Evolutionary conservation across 2,797 vertebrate species (phyloP).

Genomic region (Staurois parvus): DNA sequence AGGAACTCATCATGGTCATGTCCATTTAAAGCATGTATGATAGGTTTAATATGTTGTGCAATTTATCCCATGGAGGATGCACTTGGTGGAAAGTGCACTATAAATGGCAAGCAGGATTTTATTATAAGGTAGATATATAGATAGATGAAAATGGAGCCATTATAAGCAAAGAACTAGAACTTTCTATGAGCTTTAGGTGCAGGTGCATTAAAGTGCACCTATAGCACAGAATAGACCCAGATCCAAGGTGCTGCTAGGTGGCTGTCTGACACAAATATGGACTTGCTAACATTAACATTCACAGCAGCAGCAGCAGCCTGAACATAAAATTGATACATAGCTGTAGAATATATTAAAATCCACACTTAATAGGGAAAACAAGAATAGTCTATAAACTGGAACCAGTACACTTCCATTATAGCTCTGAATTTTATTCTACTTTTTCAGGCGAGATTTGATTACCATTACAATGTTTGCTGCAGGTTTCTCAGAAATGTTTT

Average conservation of each 20-base stretch:
- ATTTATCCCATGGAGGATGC: too few species aligned
- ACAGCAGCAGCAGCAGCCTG: neutral
- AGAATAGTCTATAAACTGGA: conserved; percentile 18
- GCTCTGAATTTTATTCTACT: conserved; percentile 16
- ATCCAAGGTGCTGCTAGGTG: neutral
- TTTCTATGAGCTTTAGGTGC: too few species aligned
- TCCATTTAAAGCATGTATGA: too few species aligned
- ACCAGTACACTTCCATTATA: conserved; percentile 2
- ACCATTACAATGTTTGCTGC: conserved; percentile 19
- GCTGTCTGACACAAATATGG: conserved; percentile 9
- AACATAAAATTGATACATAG: neutral
- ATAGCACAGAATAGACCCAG: neutral
- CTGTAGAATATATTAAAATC: neutral
- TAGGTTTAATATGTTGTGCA: too few species aligned
- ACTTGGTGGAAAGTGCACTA: too few species aligned
- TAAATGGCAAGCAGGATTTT: too few species aligned
- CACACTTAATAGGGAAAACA: conserved; percentile 27
- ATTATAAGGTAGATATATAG: too few species aligned
- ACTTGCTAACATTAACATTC: neutral
- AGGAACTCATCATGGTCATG: too few species aligned
- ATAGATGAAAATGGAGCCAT: too few species aligned
- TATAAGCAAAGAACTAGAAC: too few species aligned
- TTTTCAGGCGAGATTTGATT: conserved; percentile 33
- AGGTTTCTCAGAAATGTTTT: conserved; percentile 27
- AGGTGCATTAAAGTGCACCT: too few species aligned